Evolutionary conservation across 2,888 invertebrate species (phyloP).

Genomic region (Rhorus exstirpatorius): DNA sequence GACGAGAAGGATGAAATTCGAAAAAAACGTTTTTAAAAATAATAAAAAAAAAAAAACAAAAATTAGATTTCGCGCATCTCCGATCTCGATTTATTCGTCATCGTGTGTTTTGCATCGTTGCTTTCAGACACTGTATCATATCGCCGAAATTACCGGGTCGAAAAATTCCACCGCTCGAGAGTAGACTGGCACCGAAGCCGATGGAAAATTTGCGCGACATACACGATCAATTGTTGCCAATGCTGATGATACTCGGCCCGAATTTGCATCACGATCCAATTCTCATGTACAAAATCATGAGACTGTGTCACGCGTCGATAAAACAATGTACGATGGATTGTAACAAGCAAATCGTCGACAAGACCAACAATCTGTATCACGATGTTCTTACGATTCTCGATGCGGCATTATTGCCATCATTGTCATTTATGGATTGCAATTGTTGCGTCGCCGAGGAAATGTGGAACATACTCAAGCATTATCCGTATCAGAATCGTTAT

Average conservation of each 20-base stretch:
- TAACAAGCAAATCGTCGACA: conserved; percentile 81
- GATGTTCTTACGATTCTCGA: conserved; percentile 95
- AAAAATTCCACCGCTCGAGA: conserved; percentile 86
- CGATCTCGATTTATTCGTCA: conserved; percentile 36
- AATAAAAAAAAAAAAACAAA: no score
- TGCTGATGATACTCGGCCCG: conserved; percentile 94
- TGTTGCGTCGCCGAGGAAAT: conserved; percentile 99
- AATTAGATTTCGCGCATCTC: not conserved
- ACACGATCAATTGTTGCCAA: conserved; percentile 92
- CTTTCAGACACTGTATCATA: conserved; percentile 91
- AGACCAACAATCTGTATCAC: conserved; percentile 89
- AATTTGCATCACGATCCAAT: conserved; percentile 95
- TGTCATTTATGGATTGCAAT: conserved; percentile 97
- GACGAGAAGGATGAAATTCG: no score
- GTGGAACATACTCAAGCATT: conserved; percentile 95
- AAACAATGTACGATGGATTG: conserved; percentile 82
- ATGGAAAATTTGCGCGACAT: conserved; percentile 92
- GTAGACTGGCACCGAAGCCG: conserved; percentile 89
- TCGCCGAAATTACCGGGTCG: conserved; percentile 90
- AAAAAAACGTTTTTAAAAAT: no score
- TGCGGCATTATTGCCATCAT: conserved; percentile 94
- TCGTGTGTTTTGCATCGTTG: not conserved
- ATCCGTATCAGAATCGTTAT: conserved; percentile 94
- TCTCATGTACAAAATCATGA: conserved; percentile 94
- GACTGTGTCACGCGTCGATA: conserved; percentile 85